phyloP scores from a whole-genome alignment of 2,797 vertebrate species.

The Phataginus tetradactyla region DNA sequence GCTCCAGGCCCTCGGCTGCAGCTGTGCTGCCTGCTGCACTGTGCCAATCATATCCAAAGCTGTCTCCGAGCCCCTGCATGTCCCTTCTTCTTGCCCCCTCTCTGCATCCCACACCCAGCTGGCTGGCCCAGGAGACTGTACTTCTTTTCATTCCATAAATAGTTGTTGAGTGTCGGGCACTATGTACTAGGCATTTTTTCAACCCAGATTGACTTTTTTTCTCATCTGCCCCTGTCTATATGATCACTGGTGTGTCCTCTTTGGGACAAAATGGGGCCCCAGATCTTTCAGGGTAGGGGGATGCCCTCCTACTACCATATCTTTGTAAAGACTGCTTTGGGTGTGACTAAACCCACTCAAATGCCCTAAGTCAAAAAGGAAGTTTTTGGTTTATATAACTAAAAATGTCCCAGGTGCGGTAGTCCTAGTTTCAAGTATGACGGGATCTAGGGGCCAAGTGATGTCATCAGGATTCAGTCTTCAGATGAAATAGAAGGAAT shows the following conservation, averaged over 20 bases:
- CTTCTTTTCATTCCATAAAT: background rate
- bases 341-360: background rate
- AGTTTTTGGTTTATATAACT: background rate
- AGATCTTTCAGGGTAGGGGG: background rate
- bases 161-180: background rate
- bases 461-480: background rate
- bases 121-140: background rate
- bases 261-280: background rate
- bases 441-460: background rate
- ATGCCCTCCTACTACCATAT: background rate
- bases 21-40: background rate
- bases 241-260: background rate
- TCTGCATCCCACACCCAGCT: background rate
- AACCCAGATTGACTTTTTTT: background rate
- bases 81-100: background rate
- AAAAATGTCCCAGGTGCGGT: background rate
- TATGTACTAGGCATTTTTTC: background rate
- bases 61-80: background rate
- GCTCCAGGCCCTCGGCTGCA: background rate
- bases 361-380: background rate
- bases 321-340: background rate
- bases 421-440: conserved; percentile 4
- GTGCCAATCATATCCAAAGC: background rate
- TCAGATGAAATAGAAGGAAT: conserved; percentile 2
- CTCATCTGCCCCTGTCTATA: background rate